A percentile compares a stretch with the other conserved stretches of the same genome.
These are phyloP conservation scores for Trichonephila inaurata DNA, from an alignment of 1,140 invertebrate genomes.

Conservation along the genomic window DNA sequence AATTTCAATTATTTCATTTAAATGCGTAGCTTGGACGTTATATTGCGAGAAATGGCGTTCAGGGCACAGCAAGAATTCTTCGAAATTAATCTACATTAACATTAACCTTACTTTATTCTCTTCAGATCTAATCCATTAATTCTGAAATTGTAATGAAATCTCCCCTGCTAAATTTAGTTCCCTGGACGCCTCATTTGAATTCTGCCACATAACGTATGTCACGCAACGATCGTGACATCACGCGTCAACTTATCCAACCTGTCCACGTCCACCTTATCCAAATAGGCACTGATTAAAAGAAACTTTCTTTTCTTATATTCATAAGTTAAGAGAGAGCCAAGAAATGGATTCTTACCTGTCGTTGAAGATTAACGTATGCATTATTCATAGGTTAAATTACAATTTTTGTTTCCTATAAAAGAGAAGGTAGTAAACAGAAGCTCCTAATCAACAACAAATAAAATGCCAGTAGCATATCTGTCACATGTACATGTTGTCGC, in stretches of 20 bases:
- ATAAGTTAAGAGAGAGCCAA: neutral
- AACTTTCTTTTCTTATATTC: neutral
- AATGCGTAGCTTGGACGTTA: neutral
- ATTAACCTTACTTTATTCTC: neutral
- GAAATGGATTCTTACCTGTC: neutral
- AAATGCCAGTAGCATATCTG: neutral
- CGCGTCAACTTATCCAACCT: constrained; percentile 16
- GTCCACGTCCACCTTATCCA: constrained; percentile 17
- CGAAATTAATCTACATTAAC: neutral
- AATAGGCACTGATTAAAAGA: constrained; percentile 43
- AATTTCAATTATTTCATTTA: neutral
- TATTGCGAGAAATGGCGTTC: neutral
- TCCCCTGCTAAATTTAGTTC: constrained; percentile 19
- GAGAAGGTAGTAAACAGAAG: neutral
- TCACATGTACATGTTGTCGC: neutral
- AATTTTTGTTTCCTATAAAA: neutral
- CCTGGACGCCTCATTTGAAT: neutral
- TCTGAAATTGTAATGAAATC: neutral
- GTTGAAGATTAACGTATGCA: neutral
- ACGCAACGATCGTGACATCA: constrained; percentile 22
- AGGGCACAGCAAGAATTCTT: too few species aligned
- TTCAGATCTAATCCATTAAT: neutral
- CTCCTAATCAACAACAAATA: neutral
- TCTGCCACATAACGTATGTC: neutral
- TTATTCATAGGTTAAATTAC: neutral